These are phyloP conservation scores for human DNA, from an alignment of 2,113 vertebrate species.

Conservation along the genomic window DNA sequence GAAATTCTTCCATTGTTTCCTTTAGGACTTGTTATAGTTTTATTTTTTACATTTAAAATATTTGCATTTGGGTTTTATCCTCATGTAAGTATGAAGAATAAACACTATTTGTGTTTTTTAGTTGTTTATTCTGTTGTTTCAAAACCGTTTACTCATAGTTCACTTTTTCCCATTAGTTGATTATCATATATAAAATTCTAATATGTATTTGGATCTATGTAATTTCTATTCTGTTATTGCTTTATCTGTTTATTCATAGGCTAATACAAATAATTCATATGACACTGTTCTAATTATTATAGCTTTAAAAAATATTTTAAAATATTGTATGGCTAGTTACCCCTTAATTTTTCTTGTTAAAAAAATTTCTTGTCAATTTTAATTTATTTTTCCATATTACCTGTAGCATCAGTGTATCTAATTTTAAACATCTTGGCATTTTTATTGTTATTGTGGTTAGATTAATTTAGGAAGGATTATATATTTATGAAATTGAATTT, in stretches of 20 bases:
- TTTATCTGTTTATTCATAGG: conserved; percentile 1
- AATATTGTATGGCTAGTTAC: not conserved
- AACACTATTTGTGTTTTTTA: not conserved
- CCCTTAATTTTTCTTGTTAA: conserved; percentile 5
- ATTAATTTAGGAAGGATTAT: not conserved
- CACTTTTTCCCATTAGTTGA: not conserved
- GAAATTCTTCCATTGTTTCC: conserved; percentile 2
- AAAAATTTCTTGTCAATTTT: not conserved
- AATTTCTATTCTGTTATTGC: not conserved
- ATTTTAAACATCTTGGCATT: not conserved
- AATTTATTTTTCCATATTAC: conserved; percentile 16
- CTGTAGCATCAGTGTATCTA: not conserved
- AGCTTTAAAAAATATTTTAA: conserved; percentile 28
- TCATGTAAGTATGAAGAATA: not conserved
- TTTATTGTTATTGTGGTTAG: conserved; percentile 20
- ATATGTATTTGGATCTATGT: not conserved
- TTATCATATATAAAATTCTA: not conserved
- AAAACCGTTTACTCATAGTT: conserved; percentile 37
- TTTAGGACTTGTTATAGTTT: not conserved
- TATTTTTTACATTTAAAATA: not conserved
- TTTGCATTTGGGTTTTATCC: not conserved
- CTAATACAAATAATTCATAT: not conserved
- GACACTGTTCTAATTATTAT: conserved; percentile 12
- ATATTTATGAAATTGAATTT: not conserved
- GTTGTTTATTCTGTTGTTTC: not conserved